phyloP scores from a whole-genome alignment of 2,797 vertebrate species.

The Vespertilio murinus region DNA sequence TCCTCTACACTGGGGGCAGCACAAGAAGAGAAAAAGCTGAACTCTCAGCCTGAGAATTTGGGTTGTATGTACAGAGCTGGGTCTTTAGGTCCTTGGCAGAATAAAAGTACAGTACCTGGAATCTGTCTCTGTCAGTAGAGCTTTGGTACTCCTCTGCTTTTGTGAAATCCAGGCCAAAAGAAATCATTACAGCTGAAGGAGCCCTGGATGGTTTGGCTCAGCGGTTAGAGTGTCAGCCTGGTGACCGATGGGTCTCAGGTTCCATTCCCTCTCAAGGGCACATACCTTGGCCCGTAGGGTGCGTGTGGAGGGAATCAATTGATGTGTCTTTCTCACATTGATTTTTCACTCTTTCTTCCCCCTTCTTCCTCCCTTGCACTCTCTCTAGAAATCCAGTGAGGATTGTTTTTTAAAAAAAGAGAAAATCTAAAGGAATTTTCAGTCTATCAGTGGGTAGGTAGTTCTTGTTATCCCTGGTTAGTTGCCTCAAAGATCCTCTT shows the following conservation, averaged over 20 bases:
- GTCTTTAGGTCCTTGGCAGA: conserved; percentile 2
- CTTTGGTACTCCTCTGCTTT: background rate
- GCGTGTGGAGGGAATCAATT: no score
- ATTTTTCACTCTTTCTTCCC: no score
- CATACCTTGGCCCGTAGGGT: no score
- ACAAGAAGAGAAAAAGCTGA: background rate
- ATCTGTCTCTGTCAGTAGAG: background rate
- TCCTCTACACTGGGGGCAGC: background rate
- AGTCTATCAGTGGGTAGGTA: background rate
- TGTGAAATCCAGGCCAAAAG: conserved; percentile 25
- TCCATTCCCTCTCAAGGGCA: no score
- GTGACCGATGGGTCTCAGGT: no score
- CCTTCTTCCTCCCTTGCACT: no score
- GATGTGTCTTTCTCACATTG: no score
- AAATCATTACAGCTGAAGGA: background rate
- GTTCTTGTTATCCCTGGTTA: background rate
- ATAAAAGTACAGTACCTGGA: background rate
- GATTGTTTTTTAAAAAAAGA: no score
- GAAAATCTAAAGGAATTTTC: background rate
- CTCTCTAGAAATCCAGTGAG: no score
- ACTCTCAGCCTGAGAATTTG: background rate
- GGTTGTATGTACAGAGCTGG: background rate
- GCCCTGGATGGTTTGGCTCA: no score
- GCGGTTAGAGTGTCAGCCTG: no score
- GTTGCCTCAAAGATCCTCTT: background rate